Conservation (phyloP, 1,140 invertebrate genomes). For the Dendroctonus valens region DNA sequence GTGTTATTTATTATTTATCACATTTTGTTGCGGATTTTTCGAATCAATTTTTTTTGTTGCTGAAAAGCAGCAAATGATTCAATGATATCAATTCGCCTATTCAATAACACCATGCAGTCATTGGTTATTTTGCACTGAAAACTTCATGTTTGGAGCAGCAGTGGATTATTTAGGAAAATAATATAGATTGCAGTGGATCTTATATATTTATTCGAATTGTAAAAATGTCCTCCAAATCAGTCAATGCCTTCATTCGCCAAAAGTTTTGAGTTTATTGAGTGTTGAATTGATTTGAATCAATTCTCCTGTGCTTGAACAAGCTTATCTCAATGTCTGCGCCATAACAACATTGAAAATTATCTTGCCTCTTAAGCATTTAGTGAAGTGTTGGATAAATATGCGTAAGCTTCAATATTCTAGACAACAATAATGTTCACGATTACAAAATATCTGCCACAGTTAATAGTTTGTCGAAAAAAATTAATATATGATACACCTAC, state of each 20-base stretch:
- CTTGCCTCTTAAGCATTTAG: background rate
- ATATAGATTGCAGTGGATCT: no score
- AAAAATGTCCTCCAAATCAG: no score
- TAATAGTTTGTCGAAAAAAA: background rate
- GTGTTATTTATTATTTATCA: background rate
- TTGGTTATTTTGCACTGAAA: no score
- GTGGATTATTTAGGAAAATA: no score
- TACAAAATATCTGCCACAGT: background rate
- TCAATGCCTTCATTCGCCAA: no score
- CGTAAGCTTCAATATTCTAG: slow-evolving; percentile 2
- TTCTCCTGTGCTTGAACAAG: no score
- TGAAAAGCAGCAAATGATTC: background rate
- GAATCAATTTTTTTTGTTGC: background rate
- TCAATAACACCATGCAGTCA: no score
- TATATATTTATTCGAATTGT: no score
- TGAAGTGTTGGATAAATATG: background rate
- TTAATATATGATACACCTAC: slow-evolving; percentile 17
- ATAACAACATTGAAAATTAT: background rate
- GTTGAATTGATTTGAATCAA: no score
- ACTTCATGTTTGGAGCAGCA: no score
- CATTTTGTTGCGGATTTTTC: background rate
- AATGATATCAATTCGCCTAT: no score
- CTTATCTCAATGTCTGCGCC: background rate
- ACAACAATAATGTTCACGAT: slow-evolving; percentile 1
- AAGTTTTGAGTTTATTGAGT: no score